Evolutionary conservation across 2,797 vertebrate genomes (phyloP).

Genomic region (Geotrypetes seraphini): DNA sequence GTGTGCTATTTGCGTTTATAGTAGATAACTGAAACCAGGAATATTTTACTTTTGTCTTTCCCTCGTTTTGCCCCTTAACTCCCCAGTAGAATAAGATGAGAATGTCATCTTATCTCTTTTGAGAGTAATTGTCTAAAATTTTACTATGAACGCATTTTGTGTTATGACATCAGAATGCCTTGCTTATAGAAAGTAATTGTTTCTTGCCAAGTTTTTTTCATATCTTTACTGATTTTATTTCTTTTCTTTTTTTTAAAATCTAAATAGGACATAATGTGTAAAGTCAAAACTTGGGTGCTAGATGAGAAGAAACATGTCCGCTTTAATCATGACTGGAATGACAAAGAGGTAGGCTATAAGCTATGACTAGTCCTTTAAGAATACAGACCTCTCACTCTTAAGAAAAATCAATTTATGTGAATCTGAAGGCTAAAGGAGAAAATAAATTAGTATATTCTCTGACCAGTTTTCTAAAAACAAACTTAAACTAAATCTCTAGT

Average conservation of each 20-base stretch:
- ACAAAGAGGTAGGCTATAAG: conserved; percentile 84
- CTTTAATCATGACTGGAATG: conserved; percentile 86
- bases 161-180: conserved; percentile 56
- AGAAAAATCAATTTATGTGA: too few relatives aligned
- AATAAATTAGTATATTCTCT: too few relatives aligned
- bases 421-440: too few relatives aligned
- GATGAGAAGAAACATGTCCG: conserved; percentile 90
- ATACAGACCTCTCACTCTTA: too few relatives aligned
- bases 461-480: too few relatives aligned
- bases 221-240: conserved; percentile 75
- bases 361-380: too few relatives aligned
- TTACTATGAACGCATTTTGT: conserved; percentile 49
- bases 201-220: conserved; percentile 71
- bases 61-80: too few relatives aligned
- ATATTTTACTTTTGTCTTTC: conserved; percentile 13
- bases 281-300: conserved; percentile 90
- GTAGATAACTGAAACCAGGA: conserved; percentile 15
- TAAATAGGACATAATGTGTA: conserved; percentile 88
- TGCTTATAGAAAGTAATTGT: conserved; percentile 75
- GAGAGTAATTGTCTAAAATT: conserved; percentile 6
- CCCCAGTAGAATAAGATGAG: conserved; percentile 4
- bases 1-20: conserved; percentile 14
- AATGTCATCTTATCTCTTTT: background rate
- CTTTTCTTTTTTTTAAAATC: conserved; percentile 71
- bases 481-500: too few relatives aligned